Evolutionary conservation across 2,888 invertebrate species (phyloP), one percentile per base, ranked within the genome.

Genomic region (Adelphocoris suturalis): DNA sequence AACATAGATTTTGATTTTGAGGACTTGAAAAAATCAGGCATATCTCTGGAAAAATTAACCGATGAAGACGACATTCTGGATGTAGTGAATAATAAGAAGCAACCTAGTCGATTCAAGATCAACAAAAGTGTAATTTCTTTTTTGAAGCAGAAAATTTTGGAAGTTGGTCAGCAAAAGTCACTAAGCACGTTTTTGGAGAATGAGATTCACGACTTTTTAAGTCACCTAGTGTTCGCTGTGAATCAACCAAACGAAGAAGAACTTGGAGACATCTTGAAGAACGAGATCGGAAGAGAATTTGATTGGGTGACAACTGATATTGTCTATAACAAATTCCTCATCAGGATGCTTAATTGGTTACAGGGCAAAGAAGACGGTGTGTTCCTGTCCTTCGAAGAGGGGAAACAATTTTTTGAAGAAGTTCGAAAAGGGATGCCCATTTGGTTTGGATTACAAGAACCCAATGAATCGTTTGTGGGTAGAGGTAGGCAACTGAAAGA

Each of bases 231-330:
- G 23, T 86, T 86, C 27, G 75, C 75, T 46, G 86, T 86, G 46
- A 86, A 86, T 75, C 86, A 86, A 46, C 86, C 86, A 23, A 86
- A 86, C 48, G 75, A 75, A 86, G 48, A 86, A 68, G 75, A 86
- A 13, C 19, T 86, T 2, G 48, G 48, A 47, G 68, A 48, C 75
- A 86, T 86, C n/a, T 12, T 86, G 11, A 86, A 68, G 75, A 28
- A 19, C 48, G 86, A 86, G 46, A 86, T 86, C 19, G 46, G 46
- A 86, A 86, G 48, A 0, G 27, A 75, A 52, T 82, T 82, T 23
- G 82, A 82, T 28, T 82, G n/a, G 9, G 19, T n/a, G 2, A 23
- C 48, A 14, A 55, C 28, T 2, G 82, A 82, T n/a, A 82, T 55
- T 47, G 55, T 82, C 28, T 82, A 82, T 19, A 82, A 28, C 28